Evolutionary conservation across 2,888 invertebrate species (phyloP), one percentile per base, ranked within the genome.

Genomic region (Dynastes maya): DNA sequence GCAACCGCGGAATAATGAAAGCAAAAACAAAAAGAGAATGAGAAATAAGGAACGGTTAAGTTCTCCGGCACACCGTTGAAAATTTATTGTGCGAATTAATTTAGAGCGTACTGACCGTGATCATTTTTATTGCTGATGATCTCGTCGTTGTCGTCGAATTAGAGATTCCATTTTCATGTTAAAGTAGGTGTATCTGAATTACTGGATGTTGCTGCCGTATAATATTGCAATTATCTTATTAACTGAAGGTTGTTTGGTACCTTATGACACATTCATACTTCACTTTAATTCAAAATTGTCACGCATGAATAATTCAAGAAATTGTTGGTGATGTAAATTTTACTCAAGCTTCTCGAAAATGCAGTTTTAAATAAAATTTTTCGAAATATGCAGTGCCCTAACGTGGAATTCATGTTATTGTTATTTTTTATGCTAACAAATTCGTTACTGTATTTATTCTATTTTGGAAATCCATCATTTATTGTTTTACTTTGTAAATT

Each of bases 51-150:
- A 61, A 27, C 49, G 61, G 13, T 63, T 63, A 74, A 74, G 27
- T 49, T 74, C 72, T 49, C 63, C 61, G 27, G 29, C 51, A 51
- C 51, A 64, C 64, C 45, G 61, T 55, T 64, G 72, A 72, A 64
- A 72, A 78, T 78, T 78, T 72, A 78, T 78, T 49, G 58, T 6
- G 49, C 63, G 71, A 78, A 78, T 78, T 78, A 78, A 78, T 72
- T 78, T 55, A 55, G 32, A 70, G 70, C 63, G 63, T 61, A 29
- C 61, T 61, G 77, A 49, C 77, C 29, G 68, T 37, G 67, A 68
- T 77, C 16, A 58, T 71, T 53, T 45, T 49, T 61, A 45, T 63
- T 61, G 72, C 27, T 63, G 61, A 61, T 58, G 9, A 58, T 61
- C 40, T 53, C 53, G 9, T 13, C 4, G 13, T 11, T 32, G 27